Evolutionary conservation across 1,140 invertebrate species (phyloP).

Genomic region (Laupala kohalensis): DNA sequence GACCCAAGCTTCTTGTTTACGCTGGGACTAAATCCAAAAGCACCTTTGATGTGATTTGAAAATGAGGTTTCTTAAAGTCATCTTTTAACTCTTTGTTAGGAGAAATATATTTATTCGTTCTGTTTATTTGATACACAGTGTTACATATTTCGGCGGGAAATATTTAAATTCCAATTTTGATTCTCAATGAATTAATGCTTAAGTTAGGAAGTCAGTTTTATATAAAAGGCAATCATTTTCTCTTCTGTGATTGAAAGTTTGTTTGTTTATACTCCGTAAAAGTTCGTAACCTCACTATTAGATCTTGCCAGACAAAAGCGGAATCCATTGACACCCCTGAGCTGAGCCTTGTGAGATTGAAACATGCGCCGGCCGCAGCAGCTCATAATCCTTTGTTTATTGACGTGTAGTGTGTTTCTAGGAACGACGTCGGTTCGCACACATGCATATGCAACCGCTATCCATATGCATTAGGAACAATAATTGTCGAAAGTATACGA

Average conservation of each 20-base stretch:
- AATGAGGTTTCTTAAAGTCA: no score
- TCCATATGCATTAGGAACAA: neutral
- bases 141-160: no score
- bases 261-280: neutral
- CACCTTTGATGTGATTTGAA: no score
- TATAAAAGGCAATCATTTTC: neutral
- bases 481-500: neutral
- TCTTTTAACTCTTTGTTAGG: no score
- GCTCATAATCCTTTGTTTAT: neutral
- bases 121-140: no score
- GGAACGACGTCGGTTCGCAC: neutral
- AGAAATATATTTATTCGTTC: no score
- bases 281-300: neutral
- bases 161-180: no score
- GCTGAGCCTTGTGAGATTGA: neutral
- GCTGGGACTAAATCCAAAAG: no score
- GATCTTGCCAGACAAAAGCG: neutral
- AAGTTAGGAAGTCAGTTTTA: neutral
- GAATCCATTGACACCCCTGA: neutral
- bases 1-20: no score
- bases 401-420: neutral
- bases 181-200: neutral
- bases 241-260: neutral
- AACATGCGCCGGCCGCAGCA: neutral
- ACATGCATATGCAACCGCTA: neutral